These are phyloP conservation scores for Nicator chloris DNA, from an alignment of 2,113 vertebrate species.

Conservation along the genomic window DNA sequence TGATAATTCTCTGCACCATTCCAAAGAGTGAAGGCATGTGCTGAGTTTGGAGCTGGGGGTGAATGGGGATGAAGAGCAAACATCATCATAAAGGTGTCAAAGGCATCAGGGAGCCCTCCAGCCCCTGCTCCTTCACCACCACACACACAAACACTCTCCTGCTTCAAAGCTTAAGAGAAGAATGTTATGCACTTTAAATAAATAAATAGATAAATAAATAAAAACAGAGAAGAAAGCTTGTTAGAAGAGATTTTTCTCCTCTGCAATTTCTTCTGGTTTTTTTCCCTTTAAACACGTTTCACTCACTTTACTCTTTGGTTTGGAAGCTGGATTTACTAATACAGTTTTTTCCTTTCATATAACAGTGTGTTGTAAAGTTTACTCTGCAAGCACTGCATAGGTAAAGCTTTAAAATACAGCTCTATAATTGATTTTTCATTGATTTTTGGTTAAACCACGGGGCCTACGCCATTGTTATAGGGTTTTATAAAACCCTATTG, in stretches of 20 bases:
- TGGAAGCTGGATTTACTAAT: background rate
- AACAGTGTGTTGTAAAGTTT: background rate
- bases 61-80: background rate
- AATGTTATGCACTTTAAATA: background rate
- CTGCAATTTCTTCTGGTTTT: background rate
- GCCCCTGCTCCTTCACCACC: background rate
- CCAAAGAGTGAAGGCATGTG: background rate
- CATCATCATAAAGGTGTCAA: accelerated
- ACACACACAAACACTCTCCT: background rate
- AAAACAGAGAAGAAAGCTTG: background rate
- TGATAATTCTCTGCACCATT: background rate
- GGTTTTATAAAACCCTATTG: background rate
- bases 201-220: background rate
- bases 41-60: background rate
- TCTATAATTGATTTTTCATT: background rate
- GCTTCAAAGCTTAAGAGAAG: background rate
- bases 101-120: background rate
- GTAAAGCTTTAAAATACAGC: background rate
- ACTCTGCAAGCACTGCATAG: background rate
- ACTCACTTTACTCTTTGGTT: background rate
- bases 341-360: background rate
- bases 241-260: background rate
- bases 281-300: background rate
- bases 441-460: background rate
- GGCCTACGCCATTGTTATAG: background rate